Percentiles rank a stretch among this genome's conserved stretches.
Conservation (phyloP, 2,113 vertebrate species). For the Dinomys branickii region DNA sequence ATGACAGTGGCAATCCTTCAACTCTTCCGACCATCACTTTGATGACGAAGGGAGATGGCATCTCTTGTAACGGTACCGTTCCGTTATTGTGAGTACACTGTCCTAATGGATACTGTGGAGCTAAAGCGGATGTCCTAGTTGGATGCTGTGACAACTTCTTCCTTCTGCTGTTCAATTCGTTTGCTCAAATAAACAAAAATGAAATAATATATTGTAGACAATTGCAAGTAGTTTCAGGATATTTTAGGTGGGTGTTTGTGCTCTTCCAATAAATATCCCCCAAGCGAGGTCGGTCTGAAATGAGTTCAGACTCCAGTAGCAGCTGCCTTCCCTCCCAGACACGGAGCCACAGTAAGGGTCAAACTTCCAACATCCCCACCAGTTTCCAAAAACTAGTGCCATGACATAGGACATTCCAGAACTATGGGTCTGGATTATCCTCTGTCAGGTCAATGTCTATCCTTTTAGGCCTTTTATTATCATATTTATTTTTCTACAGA, state of each 20-base stretch:
- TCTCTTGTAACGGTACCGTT: background rate
- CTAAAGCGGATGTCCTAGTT: background rate
- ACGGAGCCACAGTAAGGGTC: background rate
- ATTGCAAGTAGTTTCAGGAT: background rate
- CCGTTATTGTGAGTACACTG: background rate
- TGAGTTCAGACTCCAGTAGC: background rate
- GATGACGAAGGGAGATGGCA: background rate
- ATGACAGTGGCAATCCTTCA: background rate
- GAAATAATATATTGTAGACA: background rate
- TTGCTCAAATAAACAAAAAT: background rate
- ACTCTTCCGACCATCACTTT: background rate
- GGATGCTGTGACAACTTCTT: background rate
- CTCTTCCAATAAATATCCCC: slow-evolving; percentile 9
- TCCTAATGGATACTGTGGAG: background rate
- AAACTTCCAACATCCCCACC: background rate
- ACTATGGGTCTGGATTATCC: background rate
- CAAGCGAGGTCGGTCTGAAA: background rate
- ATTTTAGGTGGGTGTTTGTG: background rate
- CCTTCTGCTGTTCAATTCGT: background rate
- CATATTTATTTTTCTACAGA: slow-evolving; percentile 7
- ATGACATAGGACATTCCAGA: background rate
- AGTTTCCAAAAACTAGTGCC: background rate
- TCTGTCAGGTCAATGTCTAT: background rate
- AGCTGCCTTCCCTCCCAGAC: background rate
- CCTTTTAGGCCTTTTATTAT: background rate